Conservation (phyloP, 2,888 invertebrate species). For the Nebria brevicollis region DNA sequence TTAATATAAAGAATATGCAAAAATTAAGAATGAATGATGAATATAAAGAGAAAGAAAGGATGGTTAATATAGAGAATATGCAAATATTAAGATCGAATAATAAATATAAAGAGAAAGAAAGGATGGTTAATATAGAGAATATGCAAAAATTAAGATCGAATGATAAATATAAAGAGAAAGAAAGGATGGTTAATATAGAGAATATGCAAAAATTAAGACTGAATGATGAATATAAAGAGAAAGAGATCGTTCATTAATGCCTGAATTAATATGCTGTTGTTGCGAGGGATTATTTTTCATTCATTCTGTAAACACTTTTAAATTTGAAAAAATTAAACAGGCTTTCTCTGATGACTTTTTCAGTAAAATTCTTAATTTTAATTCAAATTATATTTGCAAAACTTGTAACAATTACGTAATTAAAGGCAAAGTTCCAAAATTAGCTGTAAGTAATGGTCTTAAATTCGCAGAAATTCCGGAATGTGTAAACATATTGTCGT, state of each 20-base stretch:
- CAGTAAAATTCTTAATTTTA: conserved; percentile 10
- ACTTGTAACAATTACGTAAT: not conserved
- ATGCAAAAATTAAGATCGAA: too few species aligned
- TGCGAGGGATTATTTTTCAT: conserved; percentile 48
- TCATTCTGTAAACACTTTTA: conserved; percentile 42
- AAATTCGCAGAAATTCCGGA: conserved; percentile 50
- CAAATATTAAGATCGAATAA: too few species aligned
- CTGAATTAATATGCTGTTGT: conserved; percentile 46
- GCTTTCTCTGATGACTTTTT: not conserved
- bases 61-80: too few species aligned
- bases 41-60: too few species aligned
- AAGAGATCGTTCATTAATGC: conserved; percentile 31
- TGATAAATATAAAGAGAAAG: too few species aligned
- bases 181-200: too few species aligned
- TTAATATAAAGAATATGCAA: too few species aligned
- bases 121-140: too few species aligned
- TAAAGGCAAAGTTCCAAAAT: conserved; percentile 47
- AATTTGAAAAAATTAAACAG: conserved; percentile 21
- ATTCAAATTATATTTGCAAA: not conserved
- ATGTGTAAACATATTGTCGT: conserved; percentile 49
- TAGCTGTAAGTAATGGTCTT: conserved; percentile 49
- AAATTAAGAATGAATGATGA: too few species aligned
- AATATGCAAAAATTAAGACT: too few species aligned
- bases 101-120: too few species aligned
- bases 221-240: too few species aligned